These are phyloP conservation scores for Botia almorhae DNA, from an alignment of 2,797 vertebrate genomes.

Conservation along the genomic window DNA sequence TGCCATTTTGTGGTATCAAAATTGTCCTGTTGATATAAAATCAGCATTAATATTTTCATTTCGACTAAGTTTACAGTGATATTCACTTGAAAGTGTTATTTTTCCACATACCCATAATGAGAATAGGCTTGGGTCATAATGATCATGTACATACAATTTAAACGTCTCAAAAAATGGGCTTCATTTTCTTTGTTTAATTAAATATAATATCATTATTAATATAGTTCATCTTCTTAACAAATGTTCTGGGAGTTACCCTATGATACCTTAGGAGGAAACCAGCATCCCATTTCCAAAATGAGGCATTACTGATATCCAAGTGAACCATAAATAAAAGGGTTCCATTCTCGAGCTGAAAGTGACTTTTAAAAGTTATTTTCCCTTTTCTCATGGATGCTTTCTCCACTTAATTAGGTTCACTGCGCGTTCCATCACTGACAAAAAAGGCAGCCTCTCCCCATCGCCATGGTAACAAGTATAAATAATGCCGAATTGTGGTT, in stretches of 20 bases:
- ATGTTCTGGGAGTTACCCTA: not conserved
- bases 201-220: too few species aligned
- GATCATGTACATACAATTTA: not conserved
- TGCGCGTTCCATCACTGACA: constrained; percentile 52
- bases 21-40: not conserved
- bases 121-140: not conserved
- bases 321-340: too few species aligned
- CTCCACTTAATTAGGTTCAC: not conserved
- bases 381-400: not conserved
- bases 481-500: constrained; percentile 64
- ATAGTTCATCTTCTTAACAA: too few species aligned
- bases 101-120: not conserved
- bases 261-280: not conserved
- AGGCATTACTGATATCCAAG: not conserved
- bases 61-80: too few species aligned
- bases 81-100: too few species aligned
- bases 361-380: not conserved
- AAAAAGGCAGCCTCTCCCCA: constrained; percentile 1
- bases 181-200: too few species aligned
- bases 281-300: not conserved
- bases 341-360: not conserved
- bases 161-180: not conserved
- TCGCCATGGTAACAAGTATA: not conserved
- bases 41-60: too few species aligned
- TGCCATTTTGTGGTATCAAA: not conserved